Conservation (phyloP, 2,113 vertebrate species). For the Calidris pygmaea region DNA sequence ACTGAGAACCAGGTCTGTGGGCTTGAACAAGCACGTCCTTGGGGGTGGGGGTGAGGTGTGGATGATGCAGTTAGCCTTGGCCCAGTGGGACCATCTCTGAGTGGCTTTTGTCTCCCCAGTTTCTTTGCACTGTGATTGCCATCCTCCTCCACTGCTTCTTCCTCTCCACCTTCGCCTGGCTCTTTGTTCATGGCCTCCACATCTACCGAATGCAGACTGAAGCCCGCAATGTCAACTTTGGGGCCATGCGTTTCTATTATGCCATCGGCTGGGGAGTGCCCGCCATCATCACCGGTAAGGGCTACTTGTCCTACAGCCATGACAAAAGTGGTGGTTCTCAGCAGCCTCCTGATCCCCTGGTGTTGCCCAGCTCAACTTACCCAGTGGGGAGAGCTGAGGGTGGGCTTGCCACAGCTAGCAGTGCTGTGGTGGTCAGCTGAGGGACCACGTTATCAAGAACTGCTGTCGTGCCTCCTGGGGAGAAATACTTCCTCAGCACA, state of each 20-base stretch:
- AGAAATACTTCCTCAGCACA: background rate
- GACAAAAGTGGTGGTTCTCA: background rate
- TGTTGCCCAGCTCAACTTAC: background rate
- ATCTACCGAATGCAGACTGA: slow-evolving; percentile 98
- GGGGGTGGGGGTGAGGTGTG: background rate
- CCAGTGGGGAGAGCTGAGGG: background rate
- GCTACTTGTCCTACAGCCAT: background rate
- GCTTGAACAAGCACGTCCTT: fast-evolving
- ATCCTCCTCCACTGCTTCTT: slow-evolving; percentile 98
- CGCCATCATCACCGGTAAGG: slow-evolving; percentile 92
- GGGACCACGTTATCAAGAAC: fast-evolving
- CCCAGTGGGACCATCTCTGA: background rate
- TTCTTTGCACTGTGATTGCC: slow-evolving; percentile 93
- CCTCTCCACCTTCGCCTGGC: slow-evolving; percentile 95
- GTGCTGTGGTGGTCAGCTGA: background rate
- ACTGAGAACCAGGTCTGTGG: slow-evolving; percentile 92
- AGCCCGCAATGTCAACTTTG: slow-evolving; percentile 91
- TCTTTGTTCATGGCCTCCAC: slow-evolving; percentile 94
- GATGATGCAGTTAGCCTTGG: background rate
- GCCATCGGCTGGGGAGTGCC: slow-evolving; percentile 97
- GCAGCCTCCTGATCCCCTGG: background rate
- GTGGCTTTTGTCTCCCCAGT: slow-evolving; percentile 73
- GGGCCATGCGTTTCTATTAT: slow-evolving; percentile 97
- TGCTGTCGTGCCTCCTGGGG: background rate
- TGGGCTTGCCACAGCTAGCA: background rate